Base-by-base conservation (phyloP, 2,113 vertebrate species). In the Lycaon pictus region DNA sequence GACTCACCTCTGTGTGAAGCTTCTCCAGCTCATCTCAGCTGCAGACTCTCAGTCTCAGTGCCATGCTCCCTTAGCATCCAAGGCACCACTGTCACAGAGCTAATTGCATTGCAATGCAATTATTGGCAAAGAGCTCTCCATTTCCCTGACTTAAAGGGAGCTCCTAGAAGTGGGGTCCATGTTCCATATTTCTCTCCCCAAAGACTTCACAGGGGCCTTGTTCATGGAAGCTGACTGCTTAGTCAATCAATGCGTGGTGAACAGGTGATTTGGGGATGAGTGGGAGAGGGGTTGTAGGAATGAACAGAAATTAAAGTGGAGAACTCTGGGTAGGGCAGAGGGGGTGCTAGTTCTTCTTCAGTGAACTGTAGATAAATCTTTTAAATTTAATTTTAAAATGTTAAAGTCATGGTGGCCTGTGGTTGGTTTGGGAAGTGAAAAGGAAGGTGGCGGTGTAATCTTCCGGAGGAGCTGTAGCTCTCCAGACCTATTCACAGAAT, bases 321-420 rank as follows among this genome's bases (percentile, higher is more conserved):
- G 58, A 60, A 53, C 35, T 55, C 37, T 23, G 74, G 60, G 60
- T 72, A 17, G 62, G 35, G 62, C 55, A 79, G 23, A 95, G 43
- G 56, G 67, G 19, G 4, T 37, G 1, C 35, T 89, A 76, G 7
- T 65, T 93, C 62, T 93, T 92, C n/a, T 92, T 88, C 72, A 58
- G 72, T 1, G 25, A 86, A 60, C 53, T 86, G 16, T 11, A 74
- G 56, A 37, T 87, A 37, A 3, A 9, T 84, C 35, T 43, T 48
- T 69, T 35, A 79, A 79, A 27, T 37, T 58, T 48, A 67, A 58
- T 77, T 77, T 77, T 25, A 25, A 27, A 51, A 13, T 53, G 56
- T 87, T 27, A 22, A 88, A 35, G 5, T 65, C 48, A 12, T 10
- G 16, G n/a, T 80, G 37, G 37, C 37, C n/a, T 12, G 37, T 37